Percentiles rank a stretch among this genome's conserved stretches.
These are phyloP conservation scores for Phrynosoma platyrhinos DNA, from an alignment of 2,113 vertebrate species.

Conservation along the genomic window DNA sequence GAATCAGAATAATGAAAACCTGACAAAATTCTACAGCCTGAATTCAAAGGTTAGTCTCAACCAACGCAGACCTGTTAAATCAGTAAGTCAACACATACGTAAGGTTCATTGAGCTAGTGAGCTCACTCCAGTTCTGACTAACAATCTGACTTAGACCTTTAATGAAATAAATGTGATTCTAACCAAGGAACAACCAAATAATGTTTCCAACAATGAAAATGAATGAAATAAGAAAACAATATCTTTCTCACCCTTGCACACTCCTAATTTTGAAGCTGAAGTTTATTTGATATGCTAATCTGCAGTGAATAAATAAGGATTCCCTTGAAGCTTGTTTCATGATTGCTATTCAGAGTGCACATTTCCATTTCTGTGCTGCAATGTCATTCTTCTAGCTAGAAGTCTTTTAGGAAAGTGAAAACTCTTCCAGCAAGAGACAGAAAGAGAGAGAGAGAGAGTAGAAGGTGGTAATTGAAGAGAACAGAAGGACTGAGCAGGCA, in stretches of 20 bases:
- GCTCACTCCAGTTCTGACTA: too few species aligned
- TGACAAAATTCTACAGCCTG: neutral
- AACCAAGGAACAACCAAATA: neutral
- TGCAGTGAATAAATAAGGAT: constrained; percentile 16
- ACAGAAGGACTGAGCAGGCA: neutral
- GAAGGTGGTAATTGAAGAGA: neutral
- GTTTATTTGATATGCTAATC: constrained; percentile 17
- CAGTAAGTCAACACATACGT: too few species aligned
- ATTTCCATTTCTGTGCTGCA: constrained; percentile 17
- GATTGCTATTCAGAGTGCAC: constrained; percentile 7
- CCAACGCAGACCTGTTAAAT: too few species aligned
- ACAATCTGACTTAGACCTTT: neutral
- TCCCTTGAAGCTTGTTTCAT: constrained; percentile 3
- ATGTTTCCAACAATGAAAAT: neutral
- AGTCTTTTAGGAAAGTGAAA: constrained; percentile 15
- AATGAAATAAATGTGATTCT: neutral
- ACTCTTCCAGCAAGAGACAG: neutral
- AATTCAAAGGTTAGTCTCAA: too few species aligned
- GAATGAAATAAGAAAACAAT: neutral
- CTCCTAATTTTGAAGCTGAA: neutral
- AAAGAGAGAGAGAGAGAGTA: neutral
- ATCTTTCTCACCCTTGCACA: neutral
- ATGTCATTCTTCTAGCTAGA: constrained; percentile 14
- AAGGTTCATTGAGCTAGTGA: too few species aligned
- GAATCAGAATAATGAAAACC: neutral